Evolutionary conservation across 2,888 invertebrate species (phyloP).

Genomic region (Himalopsyche anomala): DNA sequence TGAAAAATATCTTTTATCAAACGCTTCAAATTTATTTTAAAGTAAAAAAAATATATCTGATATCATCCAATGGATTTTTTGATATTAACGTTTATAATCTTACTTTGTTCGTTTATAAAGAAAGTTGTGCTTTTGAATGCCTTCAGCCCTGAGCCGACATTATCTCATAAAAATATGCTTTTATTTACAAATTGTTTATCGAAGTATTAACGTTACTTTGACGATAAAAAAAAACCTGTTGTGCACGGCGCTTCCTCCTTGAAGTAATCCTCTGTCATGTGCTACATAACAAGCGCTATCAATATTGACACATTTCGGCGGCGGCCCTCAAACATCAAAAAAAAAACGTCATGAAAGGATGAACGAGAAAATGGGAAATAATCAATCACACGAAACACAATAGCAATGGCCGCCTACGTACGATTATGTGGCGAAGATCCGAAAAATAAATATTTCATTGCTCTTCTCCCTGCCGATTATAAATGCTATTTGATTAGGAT

Average conservation of each 20-base stretch:
- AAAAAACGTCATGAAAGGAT: neutral
- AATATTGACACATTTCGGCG: constrained; percentile 21
- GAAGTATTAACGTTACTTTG: too few relatives aligned
- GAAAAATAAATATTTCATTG: neutral
- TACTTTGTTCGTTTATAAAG: too few relatives aligned
- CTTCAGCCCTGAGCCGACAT: too few relatives aligned
- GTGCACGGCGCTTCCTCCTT: neutral
- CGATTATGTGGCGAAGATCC: neutral
- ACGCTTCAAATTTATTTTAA: too few relatives aligned
- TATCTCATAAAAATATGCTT: too few relatives aligned
- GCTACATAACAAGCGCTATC: constrained; percentile 16
- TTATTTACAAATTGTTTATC: too few relatives aligned
- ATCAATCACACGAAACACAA: constrained; percentile 8
- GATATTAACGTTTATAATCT: too few relatives aligned
- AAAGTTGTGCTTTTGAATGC: too few relatives aligned
- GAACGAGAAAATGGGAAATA: neutral
- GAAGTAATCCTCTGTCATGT: constrained; percentile 1
- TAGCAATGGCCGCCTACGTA: neutral
- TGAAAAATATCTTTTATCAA: too few relatives aligned
- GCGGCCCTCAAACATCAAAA: constrained; percentile 21
- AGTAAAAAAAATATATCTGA: too few relatives aligned
- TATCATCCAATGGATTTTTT: too few relatives aligned
- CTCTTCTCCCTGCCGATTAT: neutral
- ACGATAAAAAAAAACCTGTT: too few relatives aligned
- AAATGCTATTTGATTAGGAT: neutral